phyloP scores from a whole-genome alignment of 2,797 vertebrate species.

The Psittacula echo region DNA sequence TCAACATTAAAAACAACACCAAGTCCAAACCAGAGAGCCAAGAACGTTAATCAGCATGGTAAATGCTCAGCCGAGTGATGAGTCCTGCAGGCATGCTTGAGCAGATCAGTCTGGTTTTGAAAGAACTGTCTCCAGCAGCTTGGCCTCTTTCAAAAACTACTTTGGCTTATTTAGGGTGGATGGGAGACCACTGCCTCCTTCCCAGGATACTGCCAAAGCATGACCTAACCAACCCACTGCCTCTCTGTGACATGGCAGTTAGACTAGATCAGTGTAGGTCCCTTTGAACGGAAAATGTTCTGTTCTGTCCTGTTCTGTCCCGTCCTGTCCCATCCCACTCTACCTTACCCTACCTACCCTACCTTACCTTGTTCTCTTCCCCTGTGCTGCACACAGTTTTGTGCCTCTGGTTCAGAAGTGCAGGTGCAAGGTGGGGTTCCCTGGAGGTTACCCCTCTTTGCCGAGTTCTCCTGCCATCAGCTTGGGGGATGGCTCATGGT shows the following conservation, averaged over 20 bases:
- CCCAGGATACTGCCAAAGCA: accelerated
- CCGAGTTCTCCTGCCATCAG: neutral
- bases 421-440: neutral
- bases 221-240: neutral
- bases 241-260: neutral
- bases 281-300: neutral
- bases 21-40: neutral
- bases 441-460: neutral
- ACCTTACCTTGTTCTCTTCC: neutral
- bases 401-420: neutral
- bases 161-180: neutral
- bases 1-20: neutral
- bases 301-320: neutral
- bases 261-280: neutral
- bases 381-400: no score
- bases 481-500: neutral
- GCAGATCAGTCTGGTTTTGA: neutral
- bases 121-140: neutral
- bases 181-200: neutral
- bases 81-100: neutral
- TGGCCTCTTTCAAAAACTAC: neutral
- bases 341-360: neutral
- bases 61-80: neutral
- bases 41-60: accelerated
- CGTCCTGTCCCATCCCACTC: neutral